phyloP scores from a whole-genome alignment of 2,113 vertebrate genomes.

The Syrmaticus mikado region DNA sequence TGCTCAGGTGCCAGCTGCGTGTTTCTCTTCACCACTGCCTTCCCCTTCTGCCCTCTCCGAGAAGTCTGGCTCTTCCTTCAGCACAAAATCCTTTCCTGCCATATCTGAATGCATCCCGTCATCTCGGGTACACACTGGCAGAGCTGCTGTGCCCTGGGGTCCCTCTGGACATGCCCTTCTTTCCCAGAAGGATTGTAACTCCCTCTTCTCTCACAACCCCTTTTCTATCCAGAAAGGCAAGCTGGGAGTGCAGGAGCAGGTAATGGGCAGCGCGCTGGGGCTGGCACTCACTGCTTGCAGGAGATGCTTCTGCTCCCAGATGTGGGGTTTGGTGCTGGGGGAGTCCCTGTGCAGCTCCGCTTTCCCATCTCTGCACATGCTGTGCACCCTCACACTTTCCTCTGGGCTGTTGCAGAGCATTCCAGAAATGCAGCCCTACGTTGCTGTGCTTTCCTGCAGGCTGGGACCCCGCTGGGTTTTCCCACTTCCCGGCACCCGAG shows the following conservation, averaged over 20 bases:
- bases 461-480: background rate
- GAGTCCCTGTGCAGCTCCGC: background rate
- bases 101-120: background rate
- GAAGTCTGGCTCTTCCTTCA: background rate
- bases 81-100: background rate
- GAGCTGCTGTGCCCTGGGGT: background rate
- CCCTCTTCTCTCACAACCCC: constrained; percentile 63
- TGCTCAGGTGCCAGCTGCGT: background rate
- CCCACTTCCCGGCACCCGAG: constrained; percentile 13
- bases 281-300: constrained; percentile 41
- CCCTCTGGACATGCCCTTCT: background rate
- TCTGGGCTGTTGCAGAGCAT: constrained; percentile 59
- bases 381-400: constrained; percentile 54
- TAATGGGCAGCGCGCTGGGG: constrained; percentile 46
- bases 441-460: no score
- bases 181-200: constrained; percentile 58
- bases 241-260: constrained; percentile 64
- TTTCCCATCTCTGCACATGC: background rate
- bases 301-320: constrained; percentile 35
- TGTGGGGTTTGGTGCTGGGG: constrained; percentile 69
- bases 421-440: constrained; percentile 35
- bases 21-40: background rate
- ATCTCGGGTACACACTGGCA: background rate
- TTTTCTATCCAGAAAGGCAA: constrained; percentile 75
- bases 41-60: background rate